These are phyloP conservation scores for Tetramorium parvispinum DNA, from an alignment of 1,140 invertebrate genomes.

Conservation along the genomic window DNA sequence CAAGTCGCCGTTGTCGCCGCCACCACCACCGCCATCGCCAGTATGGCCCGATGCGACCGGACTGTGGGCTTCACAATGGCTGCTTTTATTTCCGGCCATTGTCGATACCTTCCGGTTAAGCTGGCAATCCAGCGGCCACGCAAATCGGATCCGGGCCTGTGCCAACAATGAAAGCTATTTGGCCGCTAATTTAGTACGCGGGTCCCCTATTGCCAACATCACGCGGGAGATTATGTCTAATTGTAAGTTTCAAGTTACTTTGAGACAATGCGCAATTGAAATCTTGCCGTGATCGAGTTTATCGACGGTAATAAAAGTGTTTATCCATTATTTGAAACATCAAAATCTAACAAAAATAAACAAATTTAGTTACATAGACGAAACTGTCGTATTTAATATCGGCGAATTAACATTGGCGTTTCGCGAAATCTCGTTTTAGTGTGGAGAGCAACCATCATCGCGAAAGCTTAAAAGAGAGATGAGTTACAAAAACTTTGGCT, in stretches of 20 bases:
- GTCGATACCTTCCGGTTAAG: conserved; percentile 54
- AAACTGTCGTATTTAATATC: background rate
- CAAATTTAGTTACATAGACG: background rate
- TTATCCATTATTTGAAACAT: background rate
- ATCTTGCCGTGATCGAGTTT: background rate
- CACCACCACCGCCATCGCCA: background rate
- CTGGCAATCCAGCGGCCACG: conserved; percentile 15
- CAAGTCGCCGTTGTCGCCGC: conserved; percentile 10
- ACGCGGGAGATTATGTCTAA: background rate
- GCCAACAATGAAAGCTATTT: conserved; percentile 55
- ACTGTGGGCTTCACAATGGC: conserved; percentile 38
- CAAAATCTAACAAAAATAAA: background rate
- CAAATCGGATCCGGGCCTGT: conserved; percentile 38
- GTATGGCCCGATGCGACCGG: conserved; percentile 27
- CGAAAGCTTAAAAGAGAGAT: conserved; percentile 1
- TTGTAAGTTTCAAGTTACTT: background rate
- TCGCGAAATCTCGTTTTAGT: background rate
- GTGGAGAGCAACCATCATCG: background rate
- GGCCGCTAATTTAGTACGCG: conserved; percentile 45
- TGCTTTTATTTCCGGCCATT: conserved; percentile 55
- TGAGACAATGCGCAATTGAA: background rate
- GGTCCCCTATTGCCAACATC: background rate
- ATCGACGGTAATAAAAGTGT: background rate
- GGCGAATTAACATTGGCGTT: background rate
- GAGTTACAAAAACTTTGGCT: background rate